Evolutionary conservation across 2,797 vertebrate species (phyloP).

Genomic region (Mycteria americana): DNA sequence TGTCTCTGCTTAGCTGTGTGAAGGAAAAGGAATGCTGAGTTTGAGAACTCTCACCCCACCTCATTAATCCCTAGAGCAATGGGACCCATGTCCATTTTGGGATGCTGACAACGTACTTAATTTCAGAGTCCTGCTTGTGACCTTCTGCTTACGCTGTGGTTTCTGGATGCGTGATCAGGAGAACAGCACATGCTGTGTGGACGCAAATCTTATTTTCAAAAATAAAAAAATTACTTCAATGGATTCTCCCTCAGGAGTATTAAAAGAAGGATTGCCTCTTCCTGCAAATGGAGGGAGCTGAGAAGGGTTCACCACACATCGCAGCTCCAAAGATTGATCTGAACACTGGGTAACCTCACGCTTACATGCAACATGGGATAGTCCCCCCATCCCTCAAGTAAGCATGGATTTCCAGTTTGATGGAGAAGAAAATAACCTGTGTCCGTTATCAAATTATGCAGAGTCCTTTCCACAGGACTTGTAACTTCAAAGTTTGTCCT

Average conservation of each 20-base stretch:
- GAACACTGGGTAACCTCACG: neutral
- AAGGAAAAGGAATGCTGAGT: neutral
- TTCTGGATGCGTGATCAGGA: neutral
- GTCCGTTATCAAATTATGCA: neutral
- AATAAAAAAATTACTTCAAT: neutral
- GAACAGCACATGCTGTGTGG: neutral
- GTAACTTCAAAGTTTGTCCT: constrained; percentile 10
- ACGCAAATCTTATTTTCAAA: neutral
- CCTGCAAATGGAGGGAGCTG: neutral
- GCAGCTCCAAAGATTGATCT: neutral
- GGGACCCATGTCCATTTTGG: neutral
- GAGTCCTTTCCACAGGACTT: neutral
- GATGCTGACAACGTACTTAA: neutral
- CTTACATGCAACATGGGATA: neutral
- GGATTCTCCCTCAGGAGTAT: neutral
- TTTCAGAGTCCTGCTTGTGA: neutral
- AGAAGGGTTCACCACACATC: neutral
- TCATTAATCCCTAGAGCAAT: neutral
- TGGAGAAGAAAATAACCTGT: neutral
- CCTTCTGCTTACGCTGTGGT: neutral
- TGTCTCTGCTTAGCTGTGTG: neutral
- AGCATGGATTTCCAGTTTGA: neutral
- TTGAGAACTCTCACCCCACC: neutral
- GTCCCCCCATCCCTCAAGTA: neutral
- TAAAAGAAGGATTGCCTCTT: neutral